Conservation (phyloP, 1,140 invertebrate genomes). For the Drosophila subpulchrella region DNA sequence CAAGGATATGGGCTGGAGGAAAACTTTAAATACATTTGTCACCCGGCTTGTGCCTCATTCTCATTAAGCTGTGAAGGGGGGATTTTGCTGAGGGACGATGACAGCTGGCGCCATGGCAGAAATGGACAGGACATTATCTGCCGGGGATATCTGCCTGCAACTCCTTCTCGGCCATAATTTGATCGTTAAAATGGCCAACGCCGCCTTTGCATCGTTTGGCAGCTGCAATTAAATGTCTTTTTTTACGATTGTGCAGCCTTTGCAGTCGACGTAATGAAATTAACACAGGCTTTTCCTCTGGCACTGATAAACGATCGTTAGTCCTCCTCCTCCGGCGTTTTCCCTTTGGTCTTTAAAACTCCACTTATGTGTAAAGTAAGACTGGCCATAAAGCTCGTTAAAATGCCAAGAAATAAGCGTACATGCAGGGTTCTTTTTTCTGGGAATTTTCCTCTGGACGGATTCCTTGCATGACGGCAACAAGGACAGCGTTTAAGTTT, state of each 20-base stretch:
- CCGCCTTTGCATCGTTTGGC: conserved; percentile 61
- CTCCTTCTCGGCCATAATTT: conserved; percentile 66
- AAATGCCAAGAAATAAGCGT: conserved; percentile 58
- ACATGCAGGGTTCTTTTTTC: conserved; percentile 2
- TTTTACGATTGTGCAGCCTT: conserved; percentile 76
- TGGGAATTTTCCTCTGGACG: conserved; percentile 4
- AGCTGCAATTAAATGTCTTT: conserved; percentile 76
- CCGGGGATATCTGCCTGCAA: conserved; percentile 22
- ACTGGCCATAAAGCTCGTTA: conserved; percentile 62
- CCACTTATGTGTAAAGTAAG: conserved; percentile 71
- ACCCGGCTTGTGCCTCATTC: conserved; percentile 3
- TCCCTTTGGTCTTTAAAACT: conserved; percentile 59
- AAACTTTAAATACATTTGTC: conserved; percentile 29
- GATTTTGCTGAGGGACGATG: conserved; percentile 39
- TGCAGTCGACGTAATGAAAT: conserved; percentile 72
- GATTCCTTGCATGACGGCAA: conserved; percentile 16
- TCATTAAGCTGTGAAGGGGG: conserved; percentile 50
- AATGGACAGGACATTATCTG: conserved; percentile 57
- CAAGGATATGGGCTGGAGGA: not conserved
- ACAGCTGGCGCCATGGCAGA: conserved; percentile 65
- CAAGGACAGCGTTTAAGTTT: conserved; percentile 9
- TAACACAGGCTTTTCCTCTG: conserved; percentile 52
- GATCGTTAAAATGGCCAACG: conserved; percentile 77
- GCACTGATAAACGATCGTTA: conserved; percentile 63
- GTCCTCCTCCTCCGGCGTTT: conserved; percentile 2